Percentiles rank a stretch among this genome's conserved stretches.
These are phyloP conservation scores for Sparidentex hasta DNA, from an alignment of 2,797 vertebrate genomes.

Conservation along the genomic window DNA sequence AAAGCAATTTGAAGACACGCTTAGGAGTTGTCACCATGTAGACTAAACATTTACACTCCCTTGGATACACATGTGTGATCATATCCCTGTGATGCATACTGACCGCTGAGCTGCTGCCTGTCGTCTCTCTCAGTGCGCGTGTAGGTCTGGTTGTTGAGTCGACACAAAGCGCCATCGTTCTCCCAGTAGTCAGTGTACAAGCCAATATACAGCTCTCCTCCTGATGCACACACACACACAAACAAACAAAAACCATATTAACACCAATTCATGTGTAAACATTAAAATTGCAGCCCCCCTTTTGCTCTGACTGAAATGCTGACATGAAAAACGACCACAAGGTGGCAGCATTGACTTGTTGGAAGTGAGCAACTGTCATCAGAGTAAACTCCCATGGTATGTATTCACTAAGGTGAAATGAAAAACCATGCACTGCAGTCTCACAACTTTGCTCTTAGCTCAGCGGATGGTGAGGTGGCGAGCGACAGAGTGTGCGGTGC, in stretches of 20 bases:
- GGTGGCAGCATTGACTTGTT: slow-evolving; percentile 82
- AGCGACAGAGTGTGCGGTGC: slow-evolving; percentile 1
- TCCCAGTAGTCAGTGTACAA: slow-evolving; percentile 98
- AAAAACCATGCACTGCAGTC: background rate
- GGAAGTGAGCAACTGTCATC: background rate
- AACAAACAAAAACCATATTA: background rate
- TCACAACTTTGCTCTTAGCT: slow-evolving; percentile 1
- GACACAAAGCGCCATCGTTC: slow-evolving; percentile 93
- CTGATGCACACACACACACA: slow-evolving; percentile 73
- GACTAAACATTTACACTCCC: background rate
- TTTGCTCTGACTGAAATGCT: background rate
- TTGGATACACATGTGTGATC: background rate
- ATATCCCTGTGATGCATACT: slow-evolving; percentile 38
- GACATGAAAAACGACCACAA: slow-evolving; percentile 74
- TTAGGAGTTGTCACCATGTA: background rate
- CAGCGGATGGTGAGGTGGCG: slow-evolving; percentile 15
- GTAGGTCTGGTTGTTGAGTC: slow-evolving; percentile 87
- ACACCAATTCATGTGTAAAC: background rate
- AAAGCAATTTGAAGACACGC: background rate
- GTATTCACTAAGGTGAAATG: background rate
- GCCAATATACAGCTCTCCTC: slow-evolving; percentile 92
- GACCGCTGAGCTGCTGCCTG: slow-evolving; percentile 92
- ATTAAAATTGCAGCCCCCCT: background rate
- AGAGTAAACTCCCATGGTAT: background rate
- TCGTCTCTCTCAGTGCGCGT: slow-evolving; percentile 94